Evolutionary conservation across 2,797 vertebrate species (phyloP).

Genomic region (Enteromius paludinosus): DNA sequence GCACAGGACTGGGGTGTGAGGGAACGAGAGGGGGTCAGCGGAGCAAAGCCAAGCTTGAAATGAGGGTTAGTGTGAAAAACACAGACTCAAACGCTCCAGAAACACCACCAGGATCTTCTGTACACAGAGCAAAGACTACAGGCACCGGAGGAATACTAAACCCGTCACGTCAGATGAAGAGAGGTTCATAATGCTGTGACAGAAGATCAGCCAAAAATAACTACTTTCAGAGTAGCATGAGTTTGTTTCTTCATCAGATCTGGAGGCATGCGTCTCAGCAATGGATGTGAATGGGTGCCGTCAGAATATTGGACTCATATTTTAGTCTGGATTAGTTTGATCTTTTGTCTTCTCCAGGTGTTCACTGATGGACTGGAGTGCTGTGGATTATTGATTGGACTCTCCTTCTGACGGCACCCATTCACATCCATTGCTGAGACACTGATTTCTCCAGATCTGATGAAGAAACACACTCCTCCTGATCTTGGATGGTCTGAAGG

Average conservation of each 20-base stretch:
- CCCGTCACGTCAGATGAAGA: slow-evolving; percentile 78
- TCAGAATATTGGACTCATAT: no score
- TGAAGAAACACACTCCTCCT: background rate
- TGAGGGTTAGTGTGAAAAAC: slow-evolving; percentile 29
- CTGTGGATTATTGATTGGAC: no score
- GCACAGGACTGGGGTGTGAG: background rate
- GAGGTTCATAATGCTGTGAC: slow-evolving; percentile 63
- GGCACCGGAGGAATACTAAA: slow-evolving; percentile 79
- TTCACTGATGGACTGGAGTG: no score
- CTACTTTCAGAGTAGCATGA: no score
- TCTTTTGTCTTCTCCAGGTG: no score
- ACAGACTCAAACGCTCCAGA: slow-evolving; percentile 52
- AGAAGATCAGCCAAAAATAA: background rate
- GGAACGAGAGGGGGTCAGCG: slow-evolving; percentile 24
- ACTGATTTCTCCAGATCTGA: background rate
- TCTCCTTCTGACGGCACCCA: no score
- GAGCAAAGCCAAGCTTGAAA: slow-evolving; percentile 49
- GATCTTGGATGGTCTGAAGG: background rate
- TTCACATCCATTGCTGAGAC: no score
- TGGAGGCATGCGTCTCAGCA: background rate
- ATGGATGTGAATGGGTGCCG: no score
- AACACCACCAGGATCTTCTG: slow-evolving; percentile 75
- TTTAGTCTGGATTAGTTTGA: no score
- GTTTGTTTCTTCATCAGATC: background rate
- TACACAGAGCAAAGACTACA: slow-evolving; percentile 84